Base-by-base conservation (phyloP, 2,888 invertebrate species). In the Spialia ferax region DNA sequence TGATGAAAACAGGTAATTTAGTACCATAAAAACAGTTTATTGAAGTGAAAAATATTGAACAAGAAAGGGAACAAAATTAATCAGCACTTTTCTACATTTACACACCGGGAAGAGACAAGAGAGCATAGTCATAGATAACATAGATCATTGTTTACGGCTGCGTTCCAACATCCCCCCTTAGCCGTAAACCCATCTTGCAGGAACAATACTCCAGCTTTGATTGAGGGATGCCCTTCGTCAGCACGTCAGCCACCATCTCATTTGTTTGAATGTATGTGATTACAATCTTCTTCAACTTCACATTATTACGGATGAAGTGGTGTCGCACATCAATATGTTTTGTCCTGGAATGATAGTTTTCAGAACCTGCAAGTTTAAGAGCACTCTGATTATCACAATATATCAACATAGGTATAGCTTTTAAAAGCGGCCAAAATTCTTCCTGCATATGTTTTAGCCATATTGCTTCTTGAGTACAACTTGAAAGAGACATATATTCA, bases 401-500 rank as follows among this genome's bases (percentile, higher is more conserved):
- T 42, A 70, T 68, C 4, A 4, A 38, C 20, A 18, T 57, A 52
- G 29, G 65, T 20, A 22, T n/a, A 13, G 22, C 5, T 23, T 22
- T 22, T 7, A 22, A 18, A 45, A 13, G 5, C 50, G 54, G 56
- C 42, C 64, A n/a, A 23, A 73, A 60, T 32, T 71, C 70, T n/a
- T 42, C 45, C 26, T 74, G 63, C 22, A 76, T 66, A 38, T 69
- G 67, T n/a, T 54, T 60, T 7, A 71, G 32, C 71, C 63, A 70
- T 57, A 68, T 4, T 5, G 55, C 55, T n/a, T 79, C 77, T 62
- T 77, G 76, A 1, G 62, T 66, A 1, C 69, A 64, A 0, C 71
- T n/a, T 0, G 74, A 59, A 5, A 77, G 2, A 5, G 75, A 20
- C 75, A 78, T 77, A 20, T 76, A 75, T 45, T 78, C 75, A 18